Evolutionary conservation across 2,888 invertebrate species (phyloP).

Genomic region (Tinea semifulvella): DNA sequence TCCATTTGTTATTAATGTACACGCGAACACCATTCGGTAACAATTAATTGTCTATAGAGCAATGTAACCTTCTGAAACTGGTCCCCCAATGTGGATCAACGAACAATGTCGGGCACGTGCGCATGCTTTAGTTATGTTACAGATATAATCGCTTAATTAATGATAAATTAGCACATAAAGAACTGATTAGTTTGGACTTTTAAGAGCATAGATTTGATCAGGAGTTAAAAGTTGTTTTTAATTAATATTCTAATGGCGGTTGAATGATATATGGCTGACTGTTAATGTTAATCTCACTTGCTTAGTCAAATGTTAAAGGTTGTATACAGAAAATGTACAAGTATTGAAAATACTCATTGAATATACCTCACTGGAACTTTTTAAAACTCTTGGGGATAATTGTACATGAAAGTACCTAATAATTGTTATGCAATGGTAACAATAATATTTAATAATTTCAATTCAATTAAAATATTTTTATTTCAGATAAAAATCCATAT

Average conservation of each 20-base stretch:
- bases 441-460: too few species aligned
- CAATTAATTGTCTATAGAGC: constrained; percentile 1
- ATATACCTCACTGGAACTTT: too few species aligned
- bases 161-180: constrained; percentile 12
- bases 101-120: constrained; percentile 35
- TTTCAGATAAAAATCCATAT: too few species aligned
- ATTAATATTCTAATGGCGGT: constrained; percentile 5
- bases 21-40: constrained; percentile 6
- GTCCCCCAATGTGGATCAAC: constrained; percentile 41
- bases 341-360: too few species aligned
- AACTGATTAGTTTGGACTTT: constrained; percentile 12
- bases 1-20: constrained; percentile 5
- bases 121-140: constrained; percentile 7
- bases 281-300: not conserved
- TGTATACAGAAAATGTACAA: too few species aligned
- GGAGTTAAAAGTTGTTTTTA: constrained; percentile 10
- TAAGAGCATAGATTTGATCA: constrained; percentile 7
- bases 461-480: too few species aligned
- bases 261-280: constrained; percentile 5
- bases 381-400: too few species aligned
- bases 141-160: constrained; percentile 14
- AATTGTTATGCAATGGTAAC: too few species aligned
- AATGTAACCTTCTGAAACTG: constrained; percentile 29
- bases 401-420: too few species aligned
- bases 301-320: too few species aligned